These are phyloP conservation scores for Catamblyrhynchus diadema DNA, from an alignment of 2,797 vertebrate genomes.

Conservation along the genomic window DNA sequence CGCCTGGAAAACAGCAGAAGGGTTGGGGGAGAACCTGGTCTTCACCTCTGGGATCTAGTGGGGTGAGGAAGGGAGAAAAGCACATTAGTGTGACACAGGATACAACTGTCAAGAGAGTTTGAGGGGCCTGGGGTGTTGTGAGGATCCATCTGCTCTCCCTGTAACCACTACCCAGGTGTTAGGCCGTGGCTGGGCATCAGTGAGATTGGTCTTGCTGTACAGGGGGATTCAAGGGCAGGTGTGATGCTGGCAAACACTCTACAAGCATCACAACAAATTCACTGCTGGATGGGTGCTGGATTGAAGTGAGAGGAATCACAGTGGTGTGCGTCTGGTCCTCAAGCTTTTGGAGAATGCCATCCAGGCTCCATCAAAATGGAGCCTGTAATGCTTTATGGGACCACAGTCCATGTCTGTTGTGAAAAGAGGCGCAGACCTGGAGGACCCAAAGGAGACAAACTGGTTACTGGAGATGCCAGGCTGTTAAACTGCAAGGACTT, in stretches of 20 bases:
- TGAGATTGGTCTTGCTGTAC: background rate
- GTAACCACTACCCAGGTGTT: background rate
- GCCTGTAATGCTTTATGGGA: background rate
- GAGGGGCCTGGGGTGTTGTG: background rate
- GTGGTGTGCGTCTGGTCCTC: background rate
- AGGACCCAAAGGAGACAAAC: background rate
- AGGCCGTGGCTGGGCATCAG: fast-evolving
- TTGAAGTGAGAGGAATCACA: background rate
- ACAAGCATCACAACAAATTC: background rate
- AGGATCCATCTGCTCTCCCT: background rate
- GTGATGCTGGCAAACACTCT: background rate
- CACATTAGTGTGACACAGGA: background rate
- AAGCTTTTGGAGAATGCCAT: background rate
- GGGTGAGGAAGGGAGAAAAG: conserved; percentile 22
- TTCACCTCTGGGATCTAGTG: conserved; percentile 85
- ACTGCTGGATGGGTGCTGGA: background rate
- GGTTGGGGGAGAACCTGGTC: conserved; percentile 87
- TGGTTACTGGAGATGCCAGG: background rate
- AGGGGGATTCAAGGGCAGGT: background rate
- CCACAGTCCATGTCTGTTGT: background rate
- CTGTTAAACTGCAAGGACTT: background rate
- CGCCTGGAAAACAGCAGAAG: conserved; percentile 92
- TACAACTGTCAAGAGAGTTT: background rate
- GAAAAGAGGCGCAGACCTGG: background rate
- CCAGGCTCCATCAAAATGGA: background rate